Conservation (phyloP, 2,888 invertebrate species). For the Theretra japonica region DNA sequence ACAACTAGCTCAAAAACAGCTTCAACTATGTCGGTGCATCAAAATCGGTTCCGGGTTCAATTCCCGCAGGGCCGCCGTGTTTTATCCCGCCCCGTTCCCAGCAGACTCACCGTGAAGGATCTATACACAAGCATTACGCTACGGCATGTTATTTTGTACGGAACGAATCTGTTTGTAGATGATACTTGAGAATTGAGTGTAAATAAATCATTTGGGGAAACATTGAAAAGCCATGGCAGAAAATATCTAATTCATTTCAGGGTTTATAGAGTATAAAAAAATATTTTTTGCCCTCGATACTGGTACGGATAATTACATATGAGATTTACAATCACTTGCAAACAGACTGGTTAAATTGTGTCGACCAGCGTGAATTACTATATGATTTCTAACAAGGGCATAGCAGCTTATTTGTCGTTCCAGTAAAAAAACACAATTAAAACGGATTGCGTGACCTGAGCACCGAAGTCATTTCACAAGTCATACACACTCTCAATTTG, state of each 20-base stretch:
- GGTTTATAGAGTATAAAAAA: no score
- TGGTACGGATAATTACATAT: no score
- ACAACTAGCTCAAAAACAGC: background rate
- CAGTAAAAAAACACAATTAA: no score
- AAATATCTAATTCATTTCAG: background rate
- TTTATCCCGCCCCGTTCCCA: constrained; percentile 21
- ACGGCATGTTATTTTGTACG: constrained; percentile 8
- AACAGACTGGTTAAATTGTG: no score
- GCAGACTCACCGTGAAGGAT: constrained; percentile 13
- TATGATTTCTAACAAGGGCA: no score
- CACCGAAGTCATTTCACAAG: no score
- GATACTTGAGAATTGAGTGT: background rate
- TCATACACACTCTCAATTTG: no score
- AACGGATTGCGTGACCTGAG: no score
- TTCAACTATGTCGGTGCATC: background rate
- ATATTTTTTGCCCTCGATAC: no score
- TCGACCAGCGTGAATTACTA: no score
- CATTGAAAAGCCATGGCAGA: background rate
- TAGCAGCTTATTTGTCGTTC: no score
- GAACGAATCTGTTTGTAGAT: constrained; percentile 14
- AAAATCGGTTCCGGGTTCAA: background rate
- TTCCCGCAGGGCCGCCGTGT: background rate
- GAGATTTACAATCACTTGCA: no score
- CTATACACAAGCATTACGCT: background rate
- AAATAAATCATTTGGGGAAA: background rate